Evolutionary conservation across 2,888 invertebrate genomes (phyloP).

Genomic region (Lithosia quadra): DNA sequence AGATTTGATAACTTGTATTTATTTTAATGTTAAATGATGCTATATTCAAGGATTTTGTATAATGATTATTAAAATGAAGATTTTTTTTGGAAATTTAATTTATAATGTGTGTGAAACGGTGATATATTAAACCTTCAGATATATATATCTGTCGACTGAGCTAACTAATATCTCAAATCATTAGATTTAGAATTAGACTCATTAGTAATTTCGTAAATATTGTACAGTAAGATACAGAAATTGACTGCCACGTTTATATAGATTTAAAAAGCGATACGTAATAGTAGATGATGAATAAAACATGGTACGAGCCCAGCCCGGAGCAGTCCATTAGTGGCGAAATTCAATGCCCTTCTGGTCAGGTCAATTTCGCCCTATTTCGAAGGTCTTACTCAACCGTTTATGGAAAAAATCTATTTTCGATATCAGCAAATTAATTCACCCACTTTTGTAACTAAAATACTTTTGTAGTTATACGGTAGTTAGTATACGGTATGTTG

Average conservation of each 20-base stretch:
- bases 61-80: too few species aligned
- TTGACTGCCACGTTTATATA: not conserved
- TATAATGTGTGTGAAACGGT: too few species aligned
- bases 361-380: slow-evolving; percentile 46
- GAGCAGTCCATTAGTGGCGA: slow-evolving; percentile 44
- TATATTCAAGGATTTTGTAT: too few species aligned
- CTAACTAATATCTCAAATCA: too few species aligned
- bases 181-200: too few species aligned
- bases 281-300: slow-evolving; percentile 35
- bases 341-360: slow-evolving; percentile 40
- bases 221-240: not conserved
- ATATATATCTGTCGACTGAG: too few species aligned
- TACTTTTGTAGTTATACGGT: not conserved
- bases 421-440: slow-evolving; percentile 41
- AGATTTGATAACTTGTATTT: too few species aligned
- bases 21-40: too few species aligned
- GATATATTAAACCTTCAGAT: too few species aligned
- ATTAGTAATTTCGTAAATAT: not conserved
- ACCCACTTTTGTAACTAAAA: slow-evolving; percentile 37
- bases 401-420: slow-evolving; percentile 36
- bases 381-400: slow-evolving; percentile 21
- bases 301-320: slow-evolving; percentile 20
- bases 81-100: too few species aligned
- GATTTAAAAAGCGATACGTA: not conserved
- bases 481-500: not conserved